Conservation (phyloP, 1,140 invertebrate genomes). For the Copidosoma floridanum region DNA sequence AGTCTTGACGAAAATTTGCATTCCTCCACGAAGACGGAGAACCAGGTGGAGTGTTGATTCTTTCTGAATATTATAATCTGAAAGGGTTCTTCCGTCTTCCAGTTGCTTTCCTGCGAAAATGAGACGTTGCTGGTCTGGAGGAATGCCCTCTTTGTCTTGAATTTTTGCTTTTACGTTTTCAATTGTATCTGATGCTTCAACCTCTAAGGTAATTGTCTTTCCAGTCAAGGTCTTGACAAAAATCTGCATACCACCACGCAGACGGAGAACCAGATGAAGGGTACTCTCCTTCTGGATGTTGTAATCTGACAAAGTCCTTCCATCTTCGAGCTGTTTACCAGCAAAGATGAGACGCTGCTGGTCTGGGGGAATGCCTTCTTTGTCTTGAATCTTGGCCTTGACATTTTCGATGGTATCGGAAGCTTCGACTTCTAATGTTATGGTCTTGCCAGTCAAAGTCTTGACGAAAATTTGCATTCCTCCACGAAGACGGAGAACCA, state of each 20-base stretch:
- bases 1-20: slow-evolving; percentile 70
- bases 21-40: slow-evolving; percentile 41
- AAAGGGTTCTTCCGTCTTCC: slow-evolving; percentile 69
- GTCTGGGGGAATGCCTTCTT: slow-evolving; percentile 55
- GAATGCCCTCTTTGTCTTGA: slow-evolving; percentile 65
- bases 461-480: slow-evolving; percentile 67
- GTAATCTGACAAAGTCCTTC: slow-evolving; percentile 76
- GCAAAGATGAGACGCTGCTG: slow-evolving; percentile 53
- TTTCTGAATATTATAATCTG: slow-evolving; percentile 61
- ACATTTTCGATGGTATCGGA: slow-evolving; percentile 69
- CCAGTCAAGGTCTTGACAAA: slow-evolving; percentile 38
- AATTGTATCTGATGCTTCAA: slow-evolving; percentile 66
- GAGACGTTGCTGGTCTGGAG: slow-evolving; percentile 62
- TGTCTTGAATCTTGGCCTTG: slow-evolving; percentile 62
- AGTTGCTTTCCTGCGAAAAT: slow-evolving; percentile 70
- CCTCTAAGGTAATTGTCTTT: slow-evolving; percentile 60
- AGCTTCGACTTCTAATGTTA: slow-evolving; percentile 66
- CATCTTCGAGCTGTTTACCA: slow-evolving; percentile 63
- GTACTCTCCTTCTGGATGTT: slow-evolving; percentile 57
- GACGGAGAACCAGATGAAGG: slow-evolving; percentile 7
- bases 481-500: slow-evolving; percentile 25
- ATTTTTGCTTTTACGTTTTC: slow-evolving; percentile 71
- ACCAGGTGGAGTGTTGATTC: slow-evolving; percentile 7
- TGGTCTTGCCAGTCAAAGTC: slow-evolving; percentile 68
- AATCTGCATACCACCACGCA: slow-evolving; percentile 24